A percentile compares a stretch with the other conserved stretches of the same genome.
Evolutionary conservation across 2,113 vertebrate genomes (phyloP).

Genomic region (Arizona elegans): DNA sequence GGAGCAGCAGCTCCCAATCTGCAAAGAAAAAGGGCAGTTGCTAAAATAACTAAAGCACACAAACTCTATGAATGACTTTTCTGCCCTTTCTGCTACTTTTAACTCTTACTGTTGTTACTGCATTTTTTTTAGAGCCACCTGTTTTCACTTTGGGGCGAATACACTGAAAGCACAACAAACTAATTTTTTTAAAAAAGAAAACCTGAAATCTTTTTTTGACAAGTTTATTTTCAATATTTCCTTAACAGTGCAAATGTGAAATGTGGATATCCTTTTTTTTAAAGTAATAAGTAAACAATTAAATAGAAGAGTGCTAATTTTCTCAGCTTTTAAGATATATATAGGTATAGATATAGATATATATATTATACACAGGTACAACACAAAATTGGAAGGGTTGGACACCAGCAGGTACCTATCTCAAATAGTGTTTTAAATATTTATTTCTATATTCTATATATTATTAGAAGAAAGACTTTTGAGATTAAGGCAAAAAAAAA

Average conservation of each 20-base stretch:
- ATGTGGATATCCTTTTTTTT: constrained; percentile 56
- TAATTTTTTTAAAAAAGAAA: constrained; percentile 56
- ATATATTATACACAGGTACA: constrained; percentile 64
- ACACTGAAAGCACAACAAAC: constrained; percentile 74
- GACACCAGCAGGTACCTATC: constrained; percentile 63
- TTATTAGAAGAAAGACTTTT: constrained; percentile 70
- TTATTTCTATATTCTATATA: constrained; percentile 76
- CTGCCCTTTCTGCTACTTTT: constrained; percentile 68
- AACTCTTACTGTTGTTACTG: constrained; percentile 66
- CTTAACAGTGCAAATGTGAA: constrained; percentile 57
- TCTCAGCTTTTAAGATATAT: constrained; percentile 71
- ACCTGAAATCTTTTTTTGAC: constrained; percentile 23
- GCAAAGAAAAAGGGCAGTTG: constrained; percentile 85
- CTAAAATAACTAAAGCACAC: constrained; percentile 66
- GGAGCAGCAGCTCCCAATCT: constrained; percentile 81
- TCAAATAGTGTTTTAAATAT: constrained; percentile 64
- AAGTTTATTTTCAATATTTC: constrained; percentile 47
- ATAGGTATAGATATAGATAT: constrained; percentile 34
- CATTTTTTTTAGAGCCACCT: constrained; percentile 55
- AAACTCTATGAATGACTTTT: constrained; percentile 58
- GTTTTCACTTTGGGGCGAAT: constrained; percentile 45
- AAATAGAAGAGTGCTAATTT: constrained; percentile 70
- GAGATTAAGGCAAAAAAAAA: constrained; percentile 57
- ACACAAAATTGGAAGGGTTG: constrained; percentile 62
- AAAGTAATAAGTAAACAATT: constrained; percentile 1